Conservation (phyloP, 2,113 vertebrate genomes). For the Regulus satrapa region DNA sequence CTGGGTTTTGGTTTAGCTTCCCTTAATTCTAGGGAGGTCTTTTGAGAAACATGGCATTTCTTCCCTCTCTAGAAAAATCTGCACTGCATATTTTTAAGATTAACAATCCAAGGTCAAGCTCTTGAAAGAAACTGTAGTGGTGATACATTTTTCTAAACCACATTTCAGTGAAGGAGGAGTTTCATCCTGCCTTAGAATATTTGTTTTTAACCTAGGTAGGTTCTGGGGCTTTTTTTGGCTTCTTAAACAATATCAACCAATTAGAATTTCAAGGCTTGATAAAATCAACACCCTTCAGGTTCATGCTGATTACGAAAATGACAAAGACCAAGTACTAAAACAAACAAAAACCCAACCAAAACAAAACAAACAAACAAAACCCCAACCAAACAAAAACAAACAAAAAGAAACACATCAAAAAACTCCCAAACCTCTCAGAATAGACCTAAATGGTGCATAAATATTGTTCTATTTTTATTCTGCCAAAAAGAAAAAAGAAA, state of each 20-base stretch:
- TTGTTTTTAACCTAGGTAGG: neutral
- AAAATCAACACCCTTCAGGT: neutral
- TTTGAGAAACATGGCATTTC: neutral
- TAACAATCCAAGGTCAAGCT: neutral
- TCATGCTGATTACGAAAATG: neutral
- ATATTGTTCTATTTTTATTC: neutral
- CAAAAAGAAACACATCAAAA: no score
- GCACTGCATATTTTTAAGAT: constrained; percentile 15
- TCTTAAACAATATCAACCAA: neutral
- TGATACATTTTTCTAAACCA: constrained; percentile 2
- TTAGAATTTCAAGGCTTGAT: neutral
- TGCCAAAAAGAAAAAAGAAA: neutral
- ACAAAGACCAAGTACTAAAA: neutral
- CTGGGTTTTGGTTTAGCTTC: neutral
- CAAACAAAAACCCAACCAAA: neutral
- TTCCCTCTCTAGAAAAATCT: neutral
- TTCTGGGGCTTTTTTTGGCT: neutral
- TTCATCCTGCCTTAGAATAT: neutral
- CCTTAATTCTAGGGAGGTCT: neutral
- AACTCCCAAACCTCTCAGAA: no score
- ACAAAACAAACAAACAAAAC: neutral
- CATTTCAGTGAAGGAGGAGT: constrained; percentile 7
- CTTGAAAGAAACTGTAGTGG: neutral
- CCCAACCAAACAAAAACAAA: neutral
- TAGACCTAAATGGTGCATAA: neutral